Conservation (phyloP, 2,797 vertebrate genomes). For the Manis pentadactyla region DNA sequence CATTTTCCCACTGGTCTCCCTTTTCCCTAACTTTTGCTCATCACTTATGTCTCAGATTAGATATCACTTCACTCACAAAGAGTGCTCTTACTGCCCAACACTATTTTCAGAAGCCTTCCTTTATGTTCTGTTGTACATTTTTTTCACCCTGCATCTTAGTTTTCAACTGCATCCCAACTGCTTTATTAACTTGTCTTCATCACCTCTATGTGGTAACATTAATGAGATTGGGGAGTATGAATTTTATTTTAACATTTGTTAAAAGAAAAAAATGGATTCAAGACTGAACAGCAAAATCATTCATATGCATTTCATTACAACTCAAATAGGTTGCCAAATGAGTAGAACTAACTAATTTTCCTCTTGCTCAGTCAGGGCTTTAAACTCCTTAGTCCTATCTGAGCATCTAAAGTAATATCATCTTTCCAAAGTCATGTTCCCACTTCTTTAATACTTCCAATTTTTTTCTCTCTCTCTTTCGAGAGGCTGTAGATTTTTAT, state of each 20-base stretch:
- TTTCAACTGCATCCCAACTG: background rate
- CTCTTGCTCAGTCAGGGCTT: background rate
- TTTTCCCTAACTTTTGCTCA: constrained; percentile 19
- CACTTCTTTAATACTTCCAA: background rate
- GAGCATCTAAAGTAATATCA: background rate
- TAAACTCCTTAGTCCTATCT: background rate
- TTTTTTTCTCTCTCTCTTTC: background rate
- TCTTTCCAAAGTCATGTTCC: background rate
- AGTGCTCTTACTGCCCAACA: background rate
- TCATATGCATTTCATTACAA: background rate
- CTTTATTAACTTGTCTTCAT: background rate
- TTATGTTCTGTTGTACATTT: background rate
- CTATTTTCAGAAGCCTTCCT: background rate
- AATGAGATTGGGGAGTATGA: background rate
- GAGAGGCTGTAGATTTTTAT: background rate
- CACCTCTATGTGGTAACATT: background rate
- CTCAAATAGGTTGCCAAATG: background rate
- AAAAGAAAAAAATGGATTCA: background rate
- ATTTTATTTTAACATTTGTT: background rate
- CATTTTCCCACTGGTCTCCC: background rate
- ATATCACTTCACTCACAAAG: constrained; percentile 14
- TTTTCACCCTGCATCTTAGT: background rate
- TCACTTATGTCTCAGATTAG: background rate
- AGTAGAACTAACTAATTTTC: background rate
- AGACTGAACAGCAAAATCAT: background rate